phyloP scores from a whole-genome alignment of 2,113 vertebrate genomes.

The Silurus asotus region DNA sequence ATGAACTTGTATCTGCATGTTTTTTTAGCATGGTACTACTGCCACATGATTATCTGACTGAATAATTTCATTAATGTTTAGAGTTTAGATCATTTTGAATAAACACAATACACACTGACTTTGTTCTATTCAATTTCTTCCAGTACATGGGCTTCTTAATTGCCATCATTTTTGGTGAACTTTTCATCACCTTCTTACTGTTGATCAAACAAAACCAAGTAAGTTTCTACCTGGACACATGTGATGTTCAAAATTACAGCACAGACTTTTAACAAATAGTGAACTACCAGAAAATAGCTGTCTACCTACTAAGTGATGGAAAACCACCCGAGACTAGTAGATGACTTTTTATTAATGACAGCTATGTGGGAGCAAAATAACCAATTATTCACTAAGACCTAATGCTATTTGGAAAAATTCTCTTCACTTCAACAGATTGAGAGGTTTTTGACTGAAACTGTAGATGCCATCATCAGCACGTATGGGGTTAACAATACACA shows the following conservation, averaged over 20 bases:
- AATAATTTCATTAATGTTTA: not conserved
- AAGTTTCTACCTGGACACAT: constrained; percentile 22
- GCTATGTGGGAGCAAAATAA: not conserved
- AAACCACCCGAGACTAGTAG: not conserved
- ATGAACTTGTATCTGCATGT: not conserved
- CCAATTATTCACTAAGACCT: not conserved
- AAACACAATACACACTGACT: not conserved
- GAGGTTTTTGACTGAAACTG: not conserved
- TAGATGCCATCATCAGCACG: constrained; percentile 47
- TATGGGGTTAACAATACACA: constrained; percentile 41
- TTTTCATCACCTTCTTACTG: constrained; percentile 62
- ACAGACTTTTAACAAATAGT: not conserved
- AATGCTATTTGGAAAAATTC: not conserved
- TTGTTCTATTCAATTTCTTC: constrained; percentile 12
- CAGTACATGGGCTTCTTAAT: constrained; percentile 64
- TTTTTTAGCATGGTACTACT: not conserved
- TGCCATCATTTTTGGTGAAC: constrained; percentile 62
- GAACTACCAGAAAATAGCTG: not conserved
- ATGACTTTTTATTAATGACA: not conserved
- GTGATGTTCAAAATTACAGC: not conserved
- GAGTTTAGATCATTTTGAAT: not conserved
- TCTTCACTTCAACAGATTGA: constrained; percentile 55
- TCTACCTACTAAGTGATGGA: not conserved
- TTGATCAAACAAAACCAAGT: constrained; percentile 53
- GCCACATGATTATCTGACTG: not conserved